phyloP scores from a whole-genome alignment of 2,113 vertebrate species.

The Epinephelus fuscoguttatus region DNA sequence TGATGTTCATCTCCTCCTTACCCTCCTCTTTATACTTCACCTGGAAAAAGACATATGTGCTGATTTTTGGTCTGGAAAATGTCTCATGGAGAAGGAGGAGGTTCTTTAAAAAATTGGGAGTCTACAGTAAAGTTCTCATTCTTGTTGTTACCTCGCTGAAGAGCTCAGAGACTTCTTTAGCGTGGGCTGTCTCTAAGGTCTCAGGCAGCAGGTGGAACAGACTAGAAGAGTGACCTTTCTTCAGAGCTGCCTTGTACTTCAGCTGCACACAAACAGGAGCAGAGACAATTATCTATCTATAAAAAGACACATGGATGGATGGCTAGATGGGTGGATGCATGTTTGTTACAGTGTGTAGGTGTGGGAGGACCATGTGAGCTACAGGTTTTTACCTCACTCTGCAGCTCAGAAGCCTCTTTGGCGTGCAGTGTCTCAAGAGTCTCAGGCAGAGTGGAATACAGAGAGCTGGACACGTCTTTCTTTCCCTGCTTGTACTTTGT shows the following conservation, averaged over 20 bases:
- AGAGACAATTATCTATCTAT: background rate
- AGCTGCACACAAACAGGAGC: slow-evolving; percentile 75
- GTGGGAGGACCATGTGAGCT: background rate
- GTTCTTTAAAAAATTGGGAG: background rate
- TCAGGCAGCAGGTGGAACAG: slow-evolving; percentile 91
- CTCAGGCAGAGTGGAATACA: slow-evolving; percentile 58
- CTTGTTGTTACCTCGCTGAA: slow-evolving; percentile 64
- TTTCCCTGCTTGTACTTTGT: slow-evolving; percentile 87
- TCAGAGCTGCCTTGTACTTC: slow-evolving; percentile 88
- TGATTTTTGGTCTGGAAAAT: no score
- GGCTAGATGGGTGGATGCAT: background rate
- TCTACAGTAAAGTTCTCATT: background rate
- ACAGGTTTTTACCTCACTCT: slow-evolving; percentile 56
- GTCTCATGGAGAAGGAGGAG: background rate
- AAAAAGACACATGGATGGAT: no score
- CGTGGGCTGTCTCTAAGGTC: slow-evolving; percentile 90
- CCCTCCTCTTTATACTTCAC: slow-evolving; percentile 73
- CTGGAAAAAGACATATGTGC: slow-evolving; percentile 10
- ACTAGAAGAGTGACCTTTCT: slow-evolving; percentile 83
- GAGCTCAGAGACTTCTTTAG: slow-evolving; percentile 81
- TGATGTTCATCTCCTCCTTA: slow-evolving; percentile 85
- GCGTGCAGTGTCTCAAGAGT: slow-evolving; percentile 68
- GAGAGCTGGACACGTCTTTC: slow-evolving; percentile 12
- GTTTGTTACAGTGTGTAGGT: background rate
- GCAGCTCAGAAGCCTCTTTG: slow-evolving; percentile 56